phyloP scores from a whole-genome alignment of 2,797 vertebrate genomes.

The Lemur catta region DNA sequence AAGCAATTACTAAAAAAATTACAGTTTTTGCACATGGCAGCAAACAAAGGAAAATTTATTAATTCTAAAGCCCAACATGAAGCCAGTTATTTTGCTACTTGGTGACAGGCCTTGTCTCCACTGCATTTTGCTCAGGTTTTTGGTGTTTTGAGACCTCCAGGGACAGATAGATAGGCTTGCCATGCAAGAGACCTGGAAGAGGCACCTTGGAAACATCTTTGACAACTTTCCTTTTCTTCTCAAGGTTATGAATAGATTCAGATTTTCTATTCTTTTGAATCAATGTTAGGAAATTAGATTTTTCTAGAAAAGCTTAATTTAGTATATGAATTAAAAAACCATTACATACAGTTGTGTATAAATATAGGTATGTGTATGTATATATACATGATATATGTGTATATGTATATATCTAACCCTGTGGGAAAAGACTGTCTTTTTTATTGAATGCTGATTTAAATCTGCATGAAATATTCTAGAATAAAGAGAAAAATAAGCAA shows the following conservation, averaged over 20 bases:
- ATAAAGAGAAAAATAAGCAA: conserved; percentile 5
- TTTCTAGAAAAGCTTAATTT: not conserved
- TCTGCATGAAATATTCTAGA: not conserved
- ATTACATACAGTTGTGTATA: not conserved
- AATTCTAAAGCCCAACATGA: not conserved
- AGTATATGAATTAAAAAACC: not conserved
- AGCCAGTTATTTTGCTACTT: not conserved
- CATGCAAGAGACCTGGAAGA: not conserved
- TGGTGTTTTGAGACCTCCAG: not conserved
- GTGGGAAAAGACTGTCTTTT: not conserved
- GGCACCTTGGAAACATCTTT: not conserved
- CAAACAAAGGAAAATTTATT: conserved; percentile 51
- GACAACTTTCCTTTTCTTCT: not conserved
- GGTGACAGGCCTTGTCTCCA: not conserved
- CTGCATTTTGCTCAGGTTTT: not conserved
- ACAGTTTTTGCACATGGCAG: conserved; percentile 27
- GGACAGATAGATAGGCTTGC: not conserved
- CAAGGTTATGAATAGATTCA: not conserved
- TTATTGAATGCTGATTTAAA: not conserved
- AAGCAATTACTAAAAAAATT: conserved; percentile 72
- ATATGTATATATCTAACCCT: not conserved
- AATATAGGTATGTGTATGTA: not conserved
- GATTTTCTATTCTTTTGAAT: conserved; percentile 10
- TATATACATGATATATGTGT: not conserved
- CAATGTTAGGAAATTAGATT: conserved; percentile 15